Evolutionary conservation across 2,113 vertebrate genomes (phyloP), one percentile per base, ranked within the genome.

Genomic region (Pholis gunnellus): DNA sequence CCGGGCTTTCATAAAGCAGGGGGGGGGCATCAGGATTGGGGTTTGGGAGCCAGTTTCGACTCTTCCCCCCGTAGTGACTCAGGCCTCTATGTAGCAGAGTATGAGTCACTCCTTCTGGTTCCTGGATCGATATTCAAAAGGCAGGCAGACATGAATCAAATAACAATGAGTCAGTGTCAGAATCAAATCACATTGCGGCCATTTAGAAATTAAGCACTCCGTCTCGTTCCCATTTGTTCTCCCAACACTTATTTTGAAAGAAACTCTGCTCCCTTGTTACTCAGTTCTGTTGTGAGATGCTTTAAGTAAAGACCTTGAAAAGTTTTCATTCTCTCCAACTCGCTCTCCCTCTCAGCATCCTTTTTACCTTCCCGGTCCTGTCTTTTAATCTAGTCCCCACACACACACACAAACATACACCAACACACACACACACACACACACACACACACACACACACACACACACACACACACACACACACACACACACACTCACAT

Each of bases 131-230:
- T 93, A 91, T 92, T 91, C 91, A 90, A 90, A 92, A 76, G 75
- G 83, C 77, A 75, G 87, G 83, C 75, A 60, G 85, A 93, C 90
- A 92, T 93, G 85, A 93, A 93, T 94, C 88, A 92, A 91, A 94
- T 85, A 92, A 88, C 88, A 93, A 90, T 85, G 74, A 93, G 87
- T 86, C 88, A 86, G 88, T 90, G 86, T 89, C 89, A 88, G 84
- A 84, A 78, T 48, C 90, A 88, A 93, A 93, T 87, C 87, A 85
- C 87, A 85, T 84, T 68, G 6, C 57, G 22, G 84, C 86, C 88
- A 92, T 94, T 93, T 93, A 81, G 68, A 93, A 94, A 91, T 90
- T 60, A 92, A 78, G 81, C 46, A 25, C 44, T 79, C 25, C 2
- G 40, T 61, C 81, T 79, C 67, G 11, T 56, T 78, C 67, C 50